Evolutionary conservation across 1,140 invertebrate species (phyloP).

Genomic region (Contarinia nasturtii): DNA sequence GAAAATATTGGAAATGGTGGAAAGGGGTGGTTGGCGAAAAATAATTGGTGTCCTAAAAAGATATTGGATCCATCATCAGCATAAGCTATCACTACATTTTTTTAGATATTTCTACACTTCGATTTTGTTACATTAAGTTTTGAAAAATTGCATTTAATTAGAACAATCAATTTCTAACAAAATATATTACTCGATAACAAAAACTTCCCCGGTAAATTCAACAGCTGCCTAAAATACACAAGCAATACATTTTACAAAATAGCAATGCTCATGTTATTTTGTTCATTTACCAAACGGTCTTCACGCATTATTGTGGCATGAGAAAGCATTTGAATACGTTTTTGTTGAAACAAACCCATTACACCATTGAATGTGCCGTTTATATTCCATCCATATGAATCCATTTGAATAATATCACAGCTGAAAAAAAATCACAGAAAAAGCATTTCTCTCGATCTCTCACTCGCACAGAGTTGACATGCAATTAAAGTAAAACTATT

Average conservation of each 20-base stretch:
- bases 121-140: too few species aligned
- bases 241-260: too few species aligned
- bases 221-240: too few species aligned
- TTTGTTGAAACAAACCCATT: slow-evolving; percentile 29
- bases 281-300: slow-evolving; percentile 29
- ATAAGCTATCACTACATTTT: too few species aligned
- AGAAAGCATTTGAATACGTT: slow-evolving; percentile 28
- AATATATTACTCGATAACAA: slow-evolving; percentile 7
- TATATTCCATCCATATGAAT: slow-evolving; percentile 29
- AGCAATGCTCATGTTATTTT: too few species aligned
- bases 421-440: slow-evolving; percentile 14
- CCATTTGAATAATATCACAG: slow-evolving; percentile 26
- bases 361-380: slow-evolving; percentile 33
- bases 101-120: too few species aligned
- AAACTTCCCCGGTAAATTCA: slow-evolving; percentile 30
- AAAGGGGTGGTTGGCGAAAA: slow-evolving; percentile 43
- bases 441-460: background rate
- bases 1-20: slow-evolving; percentile 43
- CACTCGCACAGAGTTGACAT: too few species aligned
- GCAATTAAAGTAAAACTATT: too few species aligned
- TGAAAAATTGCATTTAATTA: too few species aligned
- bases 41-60: slow-evolving; percentile 27
- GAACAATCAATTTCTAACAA: too few species aligned
- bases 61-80: too few species aligned
- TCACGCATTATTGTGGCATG: slow-evolving; percentile 30